phyloP scores from a whole-genome alignment of 2,113 vertebrate species.

The Notothenia rossii region DNA sequence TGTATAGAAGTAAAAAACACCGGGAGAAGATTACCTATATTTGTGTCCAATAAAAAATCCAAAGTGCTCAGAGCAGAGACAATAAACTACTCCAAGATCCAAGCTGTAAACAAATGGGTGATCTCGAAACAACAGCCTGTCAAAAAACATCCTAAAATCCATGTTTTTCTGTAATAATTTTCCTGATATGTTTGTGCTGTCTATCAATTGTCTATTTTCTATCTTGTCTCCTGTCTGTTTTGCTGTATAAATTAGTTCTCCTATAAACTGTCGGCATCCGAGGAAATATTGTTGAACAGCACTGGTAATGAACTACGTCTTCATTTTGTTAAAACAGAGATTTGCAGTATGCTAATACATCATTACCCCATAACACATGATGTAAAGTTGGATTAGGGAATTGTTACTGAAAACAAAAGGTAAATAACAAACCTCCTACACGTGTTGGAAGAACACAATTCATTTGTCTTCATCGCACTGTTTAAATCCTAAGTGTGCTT shows the following conservation, averaged over 20 bases:
- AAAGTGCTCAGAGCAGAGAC: constrained; percentile 1
- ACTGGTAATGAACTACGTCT: neutral
- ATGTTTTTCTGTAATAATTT: neutral
- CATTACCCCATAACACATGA: neutral
- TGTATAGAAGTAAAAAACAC: neutral
- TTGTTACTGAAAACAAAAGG: neutral
- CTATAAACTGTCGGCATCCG: neutral
- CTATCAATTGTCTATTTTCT: neutral
- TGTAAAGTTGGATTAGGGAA: neutral
- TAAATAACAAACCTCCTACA: neutral
- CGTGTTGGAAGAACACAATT: neutral
- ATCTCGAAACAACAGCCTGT: neutral
- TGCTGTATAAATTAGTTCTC: neutral
- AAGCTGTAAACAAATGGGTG: neutral
- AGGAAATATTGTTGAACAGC: neutral
- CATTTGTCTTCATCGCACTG: neutral
- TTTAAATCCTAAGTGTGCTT: constrained; percentile 12
- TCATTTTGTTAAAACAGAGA: neutral
- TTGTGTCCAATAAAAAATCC: neutral
- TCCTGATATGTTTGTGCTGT: neutral
- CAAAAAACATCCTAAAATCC: neutral
- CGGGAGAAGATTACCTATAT: neutral
- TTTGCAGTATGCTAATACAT: neutral
- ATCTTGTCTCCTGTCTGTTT: neutral
- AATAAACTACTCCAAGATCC: neutral